Percentiles rank a stretch among this genome's conserved stretches.
phyloP scores from a whole-genome alignment of 2,888 invertebrate species.

The Leptinotarsa rubiginosa region DNA sequence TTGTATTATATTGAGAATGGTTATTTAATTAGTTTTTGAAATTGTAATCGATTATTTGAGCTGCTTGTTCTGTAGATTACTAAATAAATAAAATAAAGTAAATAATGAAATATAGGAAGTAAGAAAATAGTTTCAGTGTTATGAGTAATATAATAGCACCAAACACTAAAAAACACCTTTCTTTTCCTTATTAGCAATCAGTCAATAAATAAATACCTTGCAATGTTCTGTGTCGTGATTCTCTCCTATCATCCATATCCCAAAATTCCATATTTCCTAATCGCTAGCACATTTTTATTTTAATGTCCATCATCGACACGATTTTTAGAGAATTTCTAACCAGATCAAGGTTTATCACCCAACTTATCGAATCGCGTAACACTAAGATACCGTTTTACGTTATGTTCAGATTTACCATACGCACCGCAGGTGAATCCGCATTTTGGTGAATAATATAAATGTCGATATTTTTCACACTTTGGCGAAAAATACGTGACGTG shows the following conservation, averaged over 20 bases:
- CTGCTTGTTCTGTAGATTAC: too few relatives aligned
- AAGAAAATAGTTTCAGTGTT: too few relatives aligned
- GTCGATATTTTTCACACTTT: conserved; percentile 4
- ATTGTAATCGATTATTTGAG: too few relatives aligned
- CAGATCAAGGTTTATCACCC: conserved; percentile 8
- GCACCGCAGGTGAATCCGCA: background rate
- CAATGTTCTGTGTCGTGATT: conserved; percentile 55
- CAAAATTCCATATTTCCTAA: conserved; percentile 63
- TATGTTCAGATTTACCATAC: background rate
- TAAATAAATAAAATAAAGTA: too few relatives aligned
- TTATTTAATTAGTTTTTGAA: too few relatives aligned
- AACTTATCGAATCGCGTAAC: background rate
- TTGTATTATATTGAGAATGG: too few relatives aligned
- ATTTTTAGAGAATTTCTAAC: background rate
- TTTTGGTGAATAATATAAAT: background rate
- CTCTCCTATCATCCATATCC: conserved; percentile 64
- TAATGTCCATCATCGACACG: background rate
- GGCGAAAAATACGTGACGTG: background rate
- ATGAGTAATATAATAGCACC: too few relatives aligned
- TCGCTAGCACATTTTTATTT: conserved; percentile 40
- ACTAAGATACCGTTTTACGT: background rate
- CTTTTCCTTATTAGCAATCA: background rate
- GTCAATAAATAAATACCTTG: conserved; percentile 49
- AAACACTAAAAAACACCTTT: too few relatives aligned
- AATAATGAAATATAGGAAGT: too few relatives aligned